Base-by-base conservation (phyloP, 2,888 invertebrate genomes). In the Macaria notata region DNA sequence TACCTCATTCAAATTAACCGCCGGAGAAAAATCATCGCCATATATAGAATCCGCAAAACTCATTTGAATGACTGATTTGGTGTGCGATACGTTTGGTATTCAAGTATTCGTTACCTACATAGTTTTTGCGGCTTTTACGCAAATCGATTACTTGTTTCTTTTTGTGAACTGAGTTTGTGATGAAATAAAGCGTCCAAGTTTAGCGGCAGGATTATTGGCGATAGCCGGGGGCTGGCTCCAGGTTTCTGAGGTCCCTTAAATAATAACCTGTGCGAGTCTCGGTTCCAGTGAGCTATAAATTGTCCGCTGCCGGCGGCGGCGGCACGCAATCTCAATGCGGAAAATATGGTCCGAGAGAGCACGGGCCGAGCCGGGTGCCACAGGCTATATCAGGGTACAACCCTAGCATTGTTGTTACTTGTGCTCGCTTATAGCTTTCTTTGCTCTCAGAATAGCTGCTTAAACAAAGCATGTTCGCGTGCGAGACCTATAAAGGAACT, bases 321-420 rank as follows among this genome's bases (percentile, higher is more conserved):
- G 83, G 86, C 89, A 88, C 89, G 89, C 90, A 89, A 88, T 84
- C 83, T 83, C 86, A 87, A 88, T 85, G 88, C 89, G 90, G 90
- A 89, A 90, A 88, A 85, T 89, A 83, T 73, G 73, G 59, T 54
- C 51, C 56, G 52, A 62, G 52, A 62, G 56, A 63, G 61, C 62
- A 59, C 61, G 59, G 63, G 56, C 59, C 49, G 49, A 44, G 36
- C 44, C 33, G 54, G 52, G 57, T 29, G 19, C 49, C 46, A 9
- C 19, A 31, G 49, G 58, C 53, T 33, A 41, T 48, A 51, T 54
- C 48, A 55, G 51, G 19, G 19, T 19, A 19, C 19, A 38, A 38
- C 53, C 61, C 62, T 62, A 62, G 63, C 61, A 62, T 67, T 67
- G 65, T 65, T 59, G 49, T 48, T 56, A 19, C 49, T 41, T 41